A percentile compares a stretch with the other conserved stretches of the same genome.
Evolutionary conservation across 2,113 vertebrate genomes (phyloP).

Genomic region (Chaetorhynchus papuensis): DNA sequence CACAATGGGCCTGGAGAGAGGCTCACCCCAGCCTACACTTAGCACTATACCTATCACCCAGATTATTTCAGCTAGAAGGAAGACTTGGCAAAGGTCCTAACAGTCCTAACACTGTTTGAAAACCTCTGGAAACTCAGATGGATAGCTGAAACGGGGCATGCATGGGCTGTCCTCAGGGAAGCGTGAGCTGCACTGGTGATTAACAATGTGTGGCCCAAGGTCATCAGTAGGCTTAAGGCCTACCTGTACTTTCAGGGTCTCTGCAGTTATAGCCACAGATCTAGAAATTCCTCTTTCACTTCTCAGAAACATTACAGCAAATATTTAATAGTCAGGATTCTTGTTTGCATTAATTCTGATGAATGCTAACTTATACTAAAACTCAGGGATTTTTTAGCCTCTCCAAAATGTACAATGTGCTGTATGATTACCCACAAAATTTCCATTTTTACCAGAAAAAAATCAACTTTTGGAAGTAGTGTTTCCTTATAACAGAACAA

Average conservation of each 20-base stretch:
- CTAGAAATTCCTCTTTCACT: background rate
- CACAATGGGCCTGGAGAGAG: background rate
- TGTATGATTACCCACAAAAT: background rate
- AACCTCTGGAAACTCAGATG: background rate
- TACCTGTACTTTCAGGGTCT: background rate
- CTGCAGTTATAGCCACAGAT: background rate
- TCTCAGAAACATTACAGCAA: background rate
- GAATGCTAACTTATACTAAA: background rate
- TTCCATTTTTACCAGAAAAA: background rate
- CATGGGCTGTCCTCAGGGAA: background rate
- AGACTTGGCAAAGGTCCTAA: background rate
- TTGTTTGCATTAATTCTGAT: background rate
- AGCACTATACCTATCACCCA: background rate
- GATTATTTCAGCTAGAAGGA: background rate
- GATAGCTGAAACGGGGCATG: background rate
- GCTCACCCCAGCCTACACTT: background rate
- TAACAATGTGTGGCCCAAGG: background rate
- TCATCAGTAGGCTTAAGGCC: background rate
- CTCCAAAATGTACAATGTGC: background rate
- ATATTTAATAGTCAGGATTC: background rate
- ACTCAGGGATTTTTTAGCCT: background rate
- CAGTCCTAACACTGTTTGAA: background rate
- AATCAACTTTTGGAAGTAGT: background rate
- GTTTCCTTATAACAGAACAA: background rate
- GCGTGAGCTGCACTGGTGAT: accelerated